Evolutionary conservation across 1,140 invertebrate species (phyloP).

Genomic region (Lucilia cuprina): DNA sequence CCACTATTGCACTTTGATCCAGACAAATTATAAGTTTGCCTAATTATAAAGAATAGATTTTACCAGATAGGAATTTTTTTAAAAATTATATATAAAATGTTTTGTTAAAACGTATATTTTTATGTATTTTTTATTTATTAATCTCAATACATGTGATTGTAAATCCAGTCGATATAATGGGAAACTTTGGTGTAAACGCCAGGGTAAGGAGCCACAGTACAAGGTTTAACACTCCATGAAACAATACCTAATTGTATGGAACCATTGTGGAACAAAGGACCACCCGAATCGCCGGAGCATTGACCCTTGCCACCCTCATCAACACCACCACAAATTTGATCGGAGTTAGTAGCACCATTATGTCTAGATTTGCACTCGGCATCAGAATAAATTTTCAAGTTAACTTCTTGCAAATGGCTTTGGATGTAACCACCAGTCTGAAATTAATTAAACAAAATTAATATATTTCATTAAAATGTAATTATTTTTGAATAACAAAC

Average conservation of each 20-base stretch:
- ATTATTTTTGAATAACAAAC: constrained; percentile 6
- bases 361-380: constrained; percentile 53
- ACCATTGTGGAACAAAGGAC: constrained; percentile 57
- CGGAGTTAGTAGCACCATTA: constrained; percentile 43
- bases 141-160: neutral
- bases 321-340: constrained; percentile 62
- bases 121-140: no score
- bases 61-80: no score
- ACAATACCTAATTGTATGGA: constrained; percentile 53
- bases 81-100: no score
- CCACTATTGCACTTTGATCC: no score
- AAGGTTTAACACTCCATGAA: constrained; percentile 59
- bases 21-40: no score
- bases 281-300: constrained; percentile 64
- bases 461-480: neutral
- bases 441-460: neutral
- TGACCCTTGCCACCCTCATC: constrained; percentile 64
- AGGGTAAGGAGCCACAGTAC: constrained; percentile 53
- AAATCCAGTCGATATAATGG: constrained; percentile 60
- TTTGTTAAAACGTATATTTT: no score
- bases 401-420: constrained; percentile 56
- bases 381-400: constrained; percentile 58
- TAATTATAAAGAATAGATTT: no score
- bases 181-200: constrained; percentile 62
- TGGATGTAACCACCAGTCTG: constrained; percentile 59